Base-by-base conservation (phyloP, 2,888 invertebrate species). In the Mamestra brassicae region DNA sequence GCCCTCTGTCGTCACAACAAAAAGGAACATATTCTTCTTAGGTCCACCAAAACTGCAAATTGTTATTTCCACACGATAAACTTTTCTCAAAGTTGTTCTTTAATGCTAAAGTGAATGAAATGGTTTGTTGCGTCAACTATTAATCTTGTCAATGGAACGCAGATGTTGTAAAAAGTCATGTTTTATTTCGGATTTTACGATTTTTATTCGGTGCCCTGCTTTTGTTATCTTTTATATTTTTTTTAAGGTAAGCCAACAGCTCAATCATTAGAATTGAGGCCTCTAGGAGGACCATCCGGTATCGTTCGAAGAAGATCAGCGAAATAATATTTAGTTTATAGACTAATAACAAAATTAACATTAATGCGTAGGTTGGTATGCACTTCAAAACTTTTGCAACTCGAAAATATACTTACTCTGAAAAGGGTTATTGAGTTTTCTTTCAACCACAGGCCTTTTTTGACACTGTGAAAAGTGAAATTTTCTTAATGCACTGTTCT, bases 21-120 rank as follows among this genome's bases (percentile, higher is more conserved):
- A 84, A 88, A 89, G 90, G 86, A 88, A 64, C 54, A 52, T 52
- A 52, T 52, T 57, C 38, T 64, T 34, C 63, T 34, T 34, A 80
- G 11, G 52, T 80, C 76, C 85, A 92, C 94, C 95, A 89, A 90
- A 90, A 94, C 91, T 94, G 94, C 96, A 96, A 96, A 96, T 96
- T 96, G 94, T 94, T 92, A 92, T 94, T 96, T 96, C 96, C 96
- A 94, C 92, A 87, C 93, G 93, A 96, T 96, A 94, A 95, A 95
- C 62, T 94, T 94, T 93, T 93, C 89, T 91, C 91, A 95, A 93
- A 93, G 91, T 93, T 87, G 80, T 86, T 87, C 89, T 90, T 86
- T 87, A 84, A 86, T 87, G 84, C 83, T 89, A 83, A 86, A 89
- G 89, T 91, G 90, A 90, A 93, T 90, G 89, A 88, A 90, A 89